phyloP scores from a whole-genome alignment of 2,797 vertebrate genomes.

The Adelosebastes latens region DNA sequence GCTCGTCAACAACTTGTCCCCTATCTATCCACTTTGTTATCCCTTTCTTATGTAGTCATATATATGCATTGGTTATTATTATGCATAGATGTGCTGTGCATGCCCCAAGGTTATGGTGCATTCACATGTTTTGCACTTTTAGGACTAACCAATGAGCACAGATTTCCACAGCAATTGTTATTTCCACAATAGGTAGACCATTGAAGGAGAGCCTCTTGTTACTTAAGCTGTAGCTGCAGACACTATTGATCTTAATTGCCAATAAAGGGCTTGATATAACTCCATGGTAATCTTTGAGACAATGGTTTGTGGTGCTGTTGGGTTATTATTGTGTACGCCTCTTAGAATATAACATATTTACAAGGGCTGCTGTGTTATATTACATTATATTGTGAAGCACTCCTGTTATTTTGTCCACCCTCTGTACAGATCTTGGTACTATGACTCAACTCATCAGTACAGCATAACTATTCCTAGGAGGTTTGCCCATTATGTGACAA shows the following conservation, averaged over 20 bases:
- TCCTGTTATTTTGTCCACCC: background rate
- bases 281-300: background rate
- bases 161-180: background rate
- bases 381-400: background rate
- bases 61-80: background rate
- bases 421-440: background rate
- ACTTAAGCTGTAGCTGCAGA: background rate
- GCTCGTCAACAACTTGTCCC: background rate
- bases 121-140: background rate
- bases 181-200: background rate
- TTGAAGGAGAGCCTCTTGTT: background rate
- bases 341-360: background rate
- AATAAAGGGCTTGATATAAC: background rate
- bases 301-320: background rate
- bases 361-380: background rate
- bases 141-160: background rate
- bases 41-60: background rate
- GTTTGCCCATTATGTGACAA: background rate
- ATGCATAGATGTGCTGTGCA: background rate
- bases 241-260: background rate
- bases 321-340: background rate
- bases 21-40: background rate
- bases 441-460: background rate
- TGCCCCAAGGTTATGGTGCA: background rate
- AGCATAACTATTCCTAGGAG: background rate